Evolutionary conservation across 2,888 invertebrate genomes (phyloP), one percentile per base, ranked within the genome.

Genomic region (Volucella inflata): DNA sequence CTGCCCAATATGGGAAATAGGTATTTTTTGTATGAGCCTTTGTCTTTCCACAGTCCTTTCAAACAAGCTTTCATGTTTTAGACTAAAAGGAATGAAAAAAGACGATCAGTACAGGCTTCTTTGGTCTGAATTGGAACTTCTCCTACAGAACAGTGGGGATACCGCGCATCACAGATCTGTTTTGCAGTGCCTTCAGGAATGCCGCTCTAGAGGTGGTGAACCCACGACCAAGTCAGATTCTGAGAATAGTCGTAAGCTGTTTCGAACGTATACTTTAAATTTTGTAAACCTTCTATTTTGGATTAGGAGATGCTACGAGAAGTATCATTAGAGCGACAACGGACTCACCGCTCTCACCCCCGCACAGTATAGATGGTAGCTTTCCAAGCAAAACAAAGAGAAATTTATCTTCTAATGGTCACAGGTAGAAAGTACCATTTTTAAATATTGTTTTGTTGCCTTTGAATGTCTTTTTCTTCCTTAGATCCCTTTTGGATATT

Each of bases 41-140:
- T 57, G 6, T 9, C 36, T 16, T 11, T 30, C 30, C 30, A 30
- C 30, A 30, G 6, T 30, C 30, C 30, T 30, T 30, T 30, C 30
- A 30, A 30, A 30, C 21, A 6, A 6, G 6, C 30, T 30, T 30
- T 30, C 4, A 30, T 16, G 21, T 62, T 85, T 0, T 59, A 91
- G 91, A 36, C 76, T 91, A 2, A 92, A 91, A 88, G 93, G 93
- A 0, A 92, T 92, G 10, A 95, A 95, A 21, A 94, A 95, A 87
- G 98, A 98, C 88, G 98, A 98, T 89, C 97, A 98, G 89, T 98
- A 98, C 93, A 95, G 97, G 57, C 94, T 97, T 38, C 94, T 98
- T 91, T 99, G 98, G 96, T 94, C 94, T 40, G 98, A 99, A 91
- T 91, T 98, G 60, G 98, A 98, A 91, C 95, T 95, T 11, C 93